Conservation (phyloP, 2,888 invertebrate genomes). For the Folsomia candida region DNA sequence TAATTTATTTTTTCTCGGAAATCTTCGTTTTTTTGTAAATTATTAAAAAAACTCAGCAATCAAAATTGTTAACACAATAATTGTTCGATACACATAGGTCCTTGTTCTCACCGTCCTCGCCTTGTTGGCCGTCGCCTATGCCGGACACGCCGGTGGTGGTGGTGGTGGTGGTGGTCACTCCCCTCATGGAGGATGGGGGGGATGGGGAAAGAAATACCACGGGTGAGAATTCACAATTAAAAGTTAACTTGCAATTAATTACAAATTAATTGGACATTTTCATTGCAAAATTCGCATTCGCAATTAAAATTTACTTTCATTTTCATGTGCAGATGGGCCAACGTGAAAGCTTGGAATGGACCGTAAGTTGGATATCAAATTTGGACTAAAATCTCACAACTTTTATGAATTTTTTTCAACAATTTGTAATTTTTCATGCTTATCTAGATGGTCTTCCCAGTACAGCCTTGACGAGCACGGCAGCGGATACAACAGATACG, state of each 20-base stretch:
- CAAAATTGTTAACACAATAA: no score
- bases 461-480: constrained; percentile 45
- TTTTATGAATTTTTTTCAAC: no score
- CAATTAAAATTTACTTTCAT: no score
- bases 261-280: neutral
- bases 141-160: constrained; percentile 24
- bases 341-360: constrained; percentile 29
- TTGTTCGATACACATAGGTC: neutral
- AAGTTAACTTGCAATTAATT: no score
- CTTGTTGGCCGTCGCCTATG: constrained; percentile 17
- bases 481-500: constrained; percentile 45
- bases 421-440: constrained; percentile 33
- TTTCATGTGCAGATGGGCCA: constrained; percentile 30
- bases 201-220: constrained; percentile 36
- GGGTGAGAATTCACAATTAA: constrained; percentile 19
- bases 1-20: no score
- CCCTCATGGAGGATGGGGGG: no score
- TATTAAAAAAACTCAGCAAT: no score
- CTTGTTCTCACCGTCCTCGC: constrained; percentile 15
- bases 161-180: constrained; percentile 28
- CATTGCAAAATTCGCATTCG: neutral
- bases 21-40: no score
- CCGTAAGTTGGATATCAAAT: neutral
- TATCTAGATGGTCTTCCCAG: constrained; percentile 41
- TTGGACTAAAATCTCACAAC: no score